Conservation (phyloP, 2,113 vertebrate species). For the Galeopterus variegatus region DNA sequence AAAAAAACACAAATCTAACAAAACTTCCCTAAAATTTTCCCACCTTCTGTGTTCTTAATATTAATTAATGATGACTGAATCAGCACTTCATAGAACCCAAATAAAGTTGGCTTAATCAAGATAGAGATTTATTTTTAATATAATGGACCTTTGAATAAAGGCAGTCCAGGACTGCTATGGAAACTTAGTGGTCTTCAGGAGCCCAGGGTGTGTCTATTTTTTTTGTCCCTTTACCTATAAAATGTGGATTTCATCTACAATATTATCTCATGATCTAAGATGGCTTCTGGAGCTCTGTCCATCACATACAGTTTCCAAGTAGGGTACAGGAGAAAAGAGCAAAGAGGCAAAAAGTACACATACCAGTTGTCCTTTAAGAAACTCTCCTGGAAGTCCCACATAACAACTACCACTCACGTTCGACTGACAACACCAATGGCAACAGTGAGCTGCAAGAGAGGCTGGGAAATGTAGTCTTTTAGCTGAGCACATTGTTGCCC, state of each 20-base stretch:
- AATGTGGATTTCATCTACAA: not conserved
- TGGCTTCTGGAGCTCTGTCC: not conserved
- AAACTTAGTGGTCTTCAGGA: not conserved
- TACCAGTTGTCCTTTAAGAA: not conserved
- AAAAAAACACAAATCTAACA: not conserved
- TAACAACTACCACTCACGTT: too few relatives aligned
- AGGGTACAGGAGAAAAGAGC: not conserved
- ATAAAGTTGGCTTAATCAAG: not conserved
- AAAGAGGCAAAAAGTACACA: not conserved
- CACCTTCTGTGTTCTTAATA: not conserved
- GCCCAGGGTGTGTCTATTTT: not conserved
- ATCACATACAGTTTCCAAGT: not conserved
- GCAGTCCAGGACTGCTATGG: not conserved
- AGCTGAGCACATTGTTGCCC: not conserved
- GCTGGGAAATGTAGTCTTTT: not conserved
- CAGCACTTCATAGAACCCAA: not conserved
- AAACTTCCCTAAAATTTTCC: not conserved
- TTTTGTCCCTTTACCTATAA: not conserved
- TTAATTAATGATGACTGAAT: conserved; percentile 12
- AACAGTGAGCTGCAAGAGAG: not conserved
- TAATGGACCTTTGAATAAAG: not conserved
- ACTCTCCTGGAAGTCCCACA: not conserved
- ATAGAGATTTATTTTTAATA: conserved; percentile 13
- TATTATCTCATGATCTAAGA: not conserved
- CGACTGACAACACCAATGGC: not conserved